Conservation (phyloP, 2,888 invertebrate species). For the Sinodicranocentrus sp. region DNA sequence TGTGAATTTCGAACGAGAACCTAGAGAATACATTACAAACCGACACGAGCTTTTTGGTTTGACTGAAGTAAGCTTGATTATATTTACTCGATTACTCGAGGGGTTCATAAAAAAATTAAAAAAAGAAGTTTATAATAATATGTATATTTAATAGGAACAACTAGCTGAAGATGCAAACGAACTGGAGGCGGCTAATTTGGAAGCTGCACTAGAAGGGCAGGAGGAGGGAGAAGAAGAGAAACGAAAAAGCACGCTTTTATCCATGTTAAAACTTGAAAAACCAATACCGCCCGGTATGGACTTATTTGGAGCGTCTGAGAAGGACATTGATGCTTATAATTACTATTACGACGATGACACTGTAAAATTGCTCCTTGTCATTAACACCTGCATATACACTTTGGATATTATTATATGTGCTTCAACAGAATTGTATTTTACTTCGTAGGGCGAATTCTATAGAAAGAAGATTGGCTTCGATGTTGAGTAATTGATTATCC, state of each 20-base stretch:
- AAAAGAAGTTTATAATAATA: background rate
- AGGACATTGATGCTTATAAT: conserved; percentile 8
- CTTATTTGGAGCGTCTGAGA: background rate
- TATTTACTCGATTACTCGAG: background rate
- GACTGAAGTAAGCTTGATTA: background rate
- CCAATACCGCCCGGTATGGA: background rate
- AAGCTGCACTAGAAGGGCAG: conserved; percentile 11
- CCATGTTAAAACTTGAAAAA: background rate
- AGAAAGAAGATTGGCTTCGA: conserved; percentile 54
- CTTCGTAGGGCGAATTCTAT: conserved; percentile 46
- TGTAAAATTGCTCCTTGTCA: background rate
- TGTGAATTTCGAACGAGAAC: conserved; percentile 55
- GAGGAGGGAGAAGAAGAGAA: background rate
- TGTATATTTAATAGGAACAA: background rate
- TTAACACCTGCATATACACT: background rate
- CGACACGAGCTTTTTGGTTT: conserved; percentile 36
- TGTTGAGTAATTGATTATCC: conserved; percentile 40
- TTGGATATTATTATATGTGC: too few species aligned
- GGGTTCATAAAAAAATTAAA: background rate
- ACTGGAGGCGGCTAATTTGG: background rate
- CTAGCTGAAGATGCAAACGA: conserved; percentile 16
- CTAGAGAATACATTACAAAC: conserved; percentile 44
- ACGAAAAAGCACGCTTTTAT: background rate
- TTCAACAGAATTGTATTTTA: background rate
- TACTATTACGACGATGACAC: conserved; percentile 60